Conservation (phyloP, 2,888 invertebrate genomes). For the Ochropacha duplaris region DNA sequence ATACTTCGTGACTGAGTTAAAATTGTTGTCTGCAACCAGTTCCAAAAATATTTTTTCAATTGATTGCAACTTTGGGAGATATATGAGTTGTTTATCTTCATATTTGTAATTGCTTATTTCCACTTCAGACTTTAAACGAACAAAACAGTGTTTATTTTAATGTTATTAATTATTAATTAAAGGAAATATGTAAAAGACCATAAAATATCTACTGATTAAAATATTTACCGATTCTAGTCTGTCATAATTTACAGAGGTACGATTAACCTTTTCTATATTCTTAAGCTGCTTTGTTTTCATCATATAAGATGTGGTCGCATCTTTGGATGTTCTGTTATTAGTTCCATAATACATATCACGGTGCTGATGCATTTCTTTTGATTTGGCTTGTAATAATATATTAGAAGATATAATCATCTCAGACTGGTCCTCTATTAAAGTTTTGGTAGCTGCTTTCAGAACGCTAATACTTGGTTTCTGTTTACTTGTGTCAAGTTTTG, state of each 20-base stretch:
- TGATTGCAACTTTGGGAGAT: slow-evolving; percentile 77
- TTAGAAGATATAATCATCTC: slow-evolving; percentile 1
- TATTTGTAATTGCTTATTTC: slow-evolving; percentile 13
- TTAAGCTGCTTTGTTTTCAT: slow-evolving; percentile 15
- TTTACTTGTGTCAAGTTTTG: neutral
- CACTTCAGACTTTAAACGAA: slow-evolving; percentile 21
- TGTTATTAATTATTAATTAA: too few relatives aligned
- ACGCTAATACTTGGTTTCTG: neutral
- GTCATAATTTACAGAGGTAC: slow-evolving; percentile 20
- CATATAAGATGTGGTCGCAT: slow-evolving; percentile 15
- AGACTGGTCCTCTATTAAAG: neutral
- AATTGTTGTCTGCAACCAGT: slow-evolving; percentile 71
- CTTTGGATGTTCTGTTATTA: slow-evolving; percentile 22
- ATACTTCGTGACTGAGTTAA: slow-evolving; percentile 67
- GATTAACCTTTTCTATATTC: slow-evolving; percentile 16
- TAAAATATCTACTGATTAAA: too few relatives aligned
- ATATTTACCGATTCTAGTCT: slow-evolving; percentile 32
- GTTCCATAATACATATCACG: slow-evolving; percentile 9
- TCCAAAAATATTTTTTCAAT: slow-evolving; percentile 79
- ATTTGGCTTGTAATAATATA: neutral
- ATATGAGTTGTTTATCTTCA: slow-evolving; percentile 40
- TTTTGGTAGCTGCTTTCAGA: neutral
- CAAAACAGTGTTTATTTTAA: neutral
- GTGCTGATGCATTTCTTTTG: neutral
- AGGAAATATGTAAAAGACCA: neutral